Conservation (phyloP, 2,888 invertebrate genomes). For the Scotopteryx bipunctaria region DNA sequence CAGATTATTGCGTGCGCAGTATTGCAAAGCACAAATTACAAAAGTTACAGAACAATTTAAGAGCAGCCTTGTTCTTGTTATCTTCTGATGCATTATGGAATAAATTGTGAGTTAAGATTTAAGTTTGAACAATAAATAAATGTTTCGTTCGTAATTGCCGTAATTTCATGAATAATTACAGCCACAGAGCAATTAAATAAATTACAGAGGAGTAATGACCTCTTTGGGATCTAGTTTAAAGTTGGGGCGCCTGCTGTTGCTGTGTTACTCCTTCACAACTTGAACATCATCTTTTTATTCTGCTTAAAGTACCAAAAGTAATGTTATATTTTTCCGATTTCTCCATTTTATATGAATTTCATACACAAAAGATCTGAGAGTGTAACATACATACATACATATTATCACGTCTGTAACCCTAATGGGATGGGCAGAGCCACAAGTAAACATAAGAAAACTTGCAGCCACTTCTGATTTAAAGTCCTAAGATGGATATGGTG, state of each 20-base stretch:
- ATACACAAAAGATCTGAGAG: no score
- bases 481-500: no score
- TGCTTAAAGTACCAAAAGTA: no score
- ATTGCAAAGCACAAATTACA: conserved; percentile 8
- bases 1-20: background rate
- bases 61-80: conserved; percentile 50
- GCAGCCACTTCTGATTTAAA: no score
- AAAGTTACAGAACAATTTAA: conserved; percentile 29
- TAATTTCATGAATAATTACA: conserved; percentile 84
- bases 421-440: no score
- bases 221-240: conserved; percentile 78
- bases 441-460: no score
- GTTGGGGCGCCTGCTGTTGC: conserved; percentile 74
- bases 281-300: background rate
- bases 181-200: conserved; percentile 83
- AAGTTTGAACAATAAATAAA: conserved; percentile 83
- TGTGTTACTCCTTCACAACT: conserved; percentile 31
- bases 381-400: no score
- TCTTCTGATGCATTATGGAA: conserved; percentile 75
- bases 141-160: conserved; percentile 82
- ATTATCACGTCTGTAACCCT: no score
- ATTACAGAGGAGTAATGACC: conserved; percentile 80
- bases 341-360: background rate
- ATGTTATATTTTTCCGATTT: background rate
- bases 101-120: conserved; percentile 81